A percentile compares a stretch with the other conserved stretches of the same genome.
Evolutionary conservation across 2,113 vertebrate species (phyloP).

Genomic region (Taxidea taxus): DNA sequence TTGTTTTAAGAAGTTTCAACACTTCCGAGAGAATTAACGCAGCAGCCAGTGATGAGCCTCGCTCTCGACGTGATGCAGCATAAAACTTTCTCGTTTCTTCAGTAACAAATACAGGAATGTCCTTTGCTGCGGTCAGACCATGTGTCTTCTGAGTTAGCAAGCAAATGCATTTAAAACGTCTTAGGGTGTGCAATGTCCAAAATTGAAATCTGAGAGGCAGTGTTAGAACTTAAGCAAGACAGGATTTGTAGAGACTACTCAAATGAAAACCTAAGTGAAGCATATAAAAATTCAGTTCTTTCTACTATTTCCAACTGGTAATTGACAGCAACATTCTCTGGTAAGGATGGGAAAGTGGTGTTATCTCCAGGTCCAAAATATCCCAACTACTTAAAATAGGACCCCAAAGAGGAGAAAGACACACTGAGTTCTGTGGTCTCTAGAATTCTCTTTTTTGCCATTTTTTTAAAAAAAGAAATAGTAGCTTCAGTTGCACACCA

Average conservation of each 20-base stretch:
- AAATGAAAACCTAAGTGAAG: slow-evolving; percentile 67
- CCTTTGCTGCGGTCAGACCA: slow-evolving; percentile 52
- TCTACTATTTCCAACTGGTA: slow-evolving; percentile 73
- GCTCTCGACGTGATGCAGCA: slow-evolving; percentile 58
- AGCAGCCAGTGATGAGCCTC: slow-evolving; percentile 57
- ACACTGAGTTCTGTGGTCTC: slow-evolving; percentile 74
- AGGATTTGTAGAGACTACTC: slow-evolving; percentile 67
- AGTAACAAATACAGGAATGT: slow-evolving; percentile 72
- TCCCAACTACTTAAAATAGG: slow-evolving; percentile 66
- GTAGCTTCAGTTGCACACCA: slow-evolving; percentile 76
- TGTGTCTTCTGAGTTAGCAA: slow-evolving; percentile 59
- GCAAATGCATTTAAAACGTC: slow-evolving; percentile 47
- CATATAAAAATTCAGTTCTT: slow-evolving; percentile 72
- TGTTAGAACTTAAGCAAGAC: slow-evolving; percentile 77
- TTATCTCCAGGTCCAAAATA: slow-evolving; percentile 71
- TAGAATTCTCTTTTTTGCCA: slow-evolving; percentile 49
- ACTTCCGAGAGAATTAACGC: slow-evolving; percentile 41
- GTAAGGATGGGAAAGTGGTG: slow-evolving; percentile 55
- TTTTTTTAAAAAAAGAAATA: slow-evolving; percentile 47
- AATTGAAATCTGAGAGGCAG: slow-evolving; percentile 71
- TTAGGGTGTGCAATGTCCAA: slow-evolving; percentile 57
- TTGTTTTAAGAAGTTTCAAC: slow-evolving; percentile 57
- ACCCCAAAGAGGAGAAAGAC: slow-evolving; percentile 71
- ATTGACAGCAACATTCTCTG: slow-evolving; percentile 50
- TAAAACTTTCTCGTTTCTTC: slow-evolving; percentile 53